phyloP scores from a whole-genome alignment of 2,113 vertebrate species.

The Gymnogyps californianus region DNA sequence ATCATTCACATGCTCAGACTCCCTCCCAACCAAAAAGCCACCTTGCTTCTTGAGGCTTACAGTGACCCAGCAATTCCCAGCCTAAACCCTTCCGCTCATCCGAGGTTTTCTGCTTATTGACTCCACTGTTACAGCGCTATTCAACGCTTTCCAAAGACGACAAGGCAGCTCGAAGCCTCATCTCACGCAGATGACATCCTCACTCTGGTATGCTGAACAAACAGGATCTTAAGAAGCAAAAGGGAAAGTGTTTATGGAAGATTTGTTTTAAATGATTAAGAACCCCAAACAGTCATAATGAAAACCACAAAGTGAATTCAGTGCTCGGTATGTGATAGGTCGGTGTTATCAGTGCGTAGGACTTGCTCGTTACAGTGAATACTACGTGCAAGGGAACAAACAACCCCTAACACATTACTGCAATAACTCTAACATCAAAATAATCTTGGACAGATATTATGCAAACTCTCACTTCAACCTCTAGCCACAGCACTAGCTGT shows the following conservation, averaged over 20 bases:
- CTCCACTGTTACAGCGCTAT: not conserved
- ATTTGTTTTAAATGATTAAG: conserved; percentile 61
- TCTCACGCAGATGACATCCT: conserved; percentile 39
- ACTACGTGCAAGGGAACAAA: not conserved
- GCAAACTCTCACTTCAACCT: not conserved
- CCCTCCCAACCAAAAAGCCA: not conserved
- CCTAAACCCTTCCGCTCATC: not conserved
- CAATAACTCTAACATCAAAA: not conserved
- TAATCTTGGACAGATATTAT: not conserved
- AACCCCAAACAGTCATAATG: conserved; percentile 10
- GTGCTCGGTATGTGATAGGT: not conserved
- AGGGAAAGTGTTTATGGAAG: conserved; percentile 63
- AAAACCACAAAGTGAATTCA: conserved; percentile 7
- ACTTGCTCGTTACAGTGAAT: not conserved
- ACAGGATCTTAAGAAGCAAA: conserved; percentile 54
- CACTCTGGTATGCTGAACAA: conserved; percentile 45
- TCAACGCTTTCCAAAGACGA: not conserved
- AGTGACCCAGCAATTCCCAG: not conserved
- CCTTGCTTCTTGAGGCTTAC: fast-evolving
- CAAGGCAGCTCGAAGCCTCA: conserved; percentile 5
- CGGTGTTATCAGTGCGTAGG: not conserved
- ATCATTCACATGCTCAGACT: not conserved
- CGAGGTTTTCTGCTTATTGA: not conserved
- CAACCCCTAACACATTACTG: not conserved
- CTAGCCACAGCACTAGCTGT: not conserved